Evolutionary conservation across 2,113 vertebrate genomes (phyloP).

Genomic region (Ctenodactylus gundi): DNA sequence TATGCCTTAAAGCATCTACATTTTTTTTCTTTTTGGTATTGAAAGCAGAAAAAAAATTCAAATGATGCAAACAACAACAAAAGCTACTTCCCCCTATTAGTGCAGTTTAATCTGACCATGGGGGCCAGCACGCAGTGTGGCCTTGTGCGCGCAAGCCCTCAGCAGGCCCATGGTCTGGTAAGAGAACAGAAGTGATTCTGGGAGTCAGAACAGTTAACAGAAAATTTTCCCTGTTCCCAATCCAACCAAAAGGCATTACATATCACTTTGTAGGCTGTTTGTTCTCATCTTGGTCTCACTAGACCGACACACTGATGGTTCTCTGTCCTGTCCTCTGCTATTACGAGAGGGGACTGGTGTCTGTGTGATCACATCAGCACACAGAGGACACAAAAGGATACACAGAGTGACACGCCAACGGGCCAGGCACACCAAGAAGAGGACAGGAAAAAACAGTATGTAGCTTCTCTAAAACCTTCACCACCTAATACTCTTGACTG

Average conservation of each 20-base stretch:
- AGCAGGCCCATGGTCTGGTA: neutral
- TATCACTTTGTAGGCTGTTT: neutral
- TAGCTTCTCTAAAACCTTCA: constrained; percentile 44
- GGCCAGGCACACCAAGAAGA: neutral
- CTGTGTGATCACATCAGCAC: neutral
- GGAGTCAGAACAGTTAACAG: neutral
- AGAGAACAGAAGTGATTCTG: neutral
- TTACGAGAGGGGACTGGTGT: neutral
- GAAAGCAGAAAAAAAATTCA: constrained; percentile 56
- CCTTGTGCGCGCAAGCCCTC: neutral
- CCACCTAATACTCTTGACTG: neutral
- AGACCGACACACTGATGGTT: neutral
- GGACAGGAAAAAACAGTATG: neutral
- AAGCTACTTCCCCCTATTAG: neutral
- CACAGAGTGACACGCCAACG: neutral
- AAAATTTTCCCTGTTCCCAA: neutral
- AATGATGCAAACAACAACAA: neutral
- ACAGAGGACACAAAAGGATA: neutral
- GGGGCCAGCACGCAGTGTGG: rapidly evolving
- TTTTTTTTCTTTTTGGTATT: constrained; percentile 74
- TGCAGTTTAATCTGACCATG: neutral
- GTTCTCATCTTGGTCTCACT: neutral
- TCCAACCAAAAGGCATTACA: neutral
- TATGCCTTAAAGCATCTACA: constrained; percentile 70
- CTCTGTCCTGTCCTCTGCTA: neutral